Conservation (phyloP, 2,888 invertebrate genomes). For the Thymelicus lineola region DNA sequence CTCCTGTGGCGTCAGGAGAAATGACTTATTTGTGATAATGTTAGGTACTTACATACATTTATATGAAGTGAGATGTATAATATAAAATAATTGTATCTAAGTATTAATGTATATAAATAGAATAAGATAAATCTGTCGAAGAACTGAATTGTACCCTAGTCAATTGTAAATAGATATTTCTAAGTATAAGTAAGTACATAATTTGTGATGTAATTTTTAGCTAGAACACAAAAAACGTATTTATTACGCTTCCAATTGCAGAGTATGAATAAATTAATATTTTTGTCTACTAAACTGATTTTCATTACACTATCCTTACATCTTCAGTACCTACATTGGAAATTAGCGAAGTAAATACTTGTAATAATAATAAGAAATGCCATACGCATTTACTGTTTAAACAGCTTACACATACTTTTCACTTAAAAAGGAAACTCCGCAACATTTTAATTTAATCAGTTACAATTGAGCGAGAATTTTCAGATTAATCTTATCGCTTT, state of each 20-base stretch:
- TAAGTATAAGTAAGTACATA: constrained; percentile 75
- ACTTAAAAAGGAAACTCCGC: constrained; percentile 14
- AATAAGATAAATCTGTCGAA: constrained; percentile 67
- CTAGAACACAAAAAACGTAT: constrained; percentile 80
- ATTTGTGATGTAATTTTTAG: constrained; percentile 84
- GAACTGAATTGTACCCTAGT: constrained; percentile 85
- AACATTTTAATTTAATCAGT: constrained; percentile 35
- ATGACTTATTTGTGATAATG: constrained; percentile 76
- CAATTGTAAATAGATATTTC: constrained; percentile 80
- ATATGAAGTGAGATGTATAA: constrained; percentile 58
- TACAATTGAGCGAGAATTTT: constrained; percentile 20
- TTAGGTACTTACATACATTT: constrained; percentile 74
- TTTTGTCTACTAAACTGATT: constrained; percentile 74
- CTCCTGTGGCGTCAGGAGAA: constrained; percentile 55
- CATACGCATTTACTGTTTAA: background rate
- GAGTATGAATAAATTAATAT: constrained; percentile 83
- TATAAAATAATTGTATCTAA: constrained; percentile 52
- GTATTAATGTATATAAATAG: constrained; percentile 60
- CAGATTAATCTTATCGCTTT: constrained; percentile 36
- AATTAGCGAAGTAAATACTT: too few species aligned
- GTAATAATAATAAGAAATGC: background rate
- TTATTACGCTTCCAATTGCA: constrained; percentile 85
- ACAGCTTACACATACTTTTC: background rate
- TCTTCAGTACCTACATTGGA: background rate
- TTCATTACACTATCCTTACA: constrained; percentile 52